A percentile compares a stretch with the other conserved stretches of the same genome.
Evolutionary conservation across 1,140 invertebrate genomes (phyloP).

Genomic region (Leguminivora glycinivorella): DNA sequence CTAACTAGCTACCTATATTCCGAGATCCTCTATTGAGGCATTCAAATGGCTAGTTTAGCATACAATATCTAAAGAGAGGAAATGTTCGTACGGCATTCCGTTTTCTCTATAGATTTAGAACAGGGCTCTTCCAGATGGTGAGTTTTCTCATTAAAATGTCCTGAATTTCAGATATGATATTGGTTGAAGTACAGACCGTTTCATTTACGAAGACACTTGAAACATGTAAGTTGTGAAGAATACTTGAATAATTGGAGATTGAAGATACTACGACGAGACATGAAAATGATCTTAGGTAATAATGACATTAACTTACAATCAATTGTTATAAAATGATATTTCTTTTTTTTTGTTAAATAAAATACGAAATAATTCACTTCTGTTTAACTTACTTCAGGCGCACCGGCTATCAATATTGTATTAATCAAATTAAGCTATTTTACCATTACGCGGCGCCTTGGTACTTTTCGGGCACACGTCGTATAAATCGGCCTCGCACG

Average conservation of each 20-base stretch:
- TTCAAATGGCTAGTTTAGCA: conserved; percentile 52
- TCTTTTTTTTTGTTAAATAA: no score
- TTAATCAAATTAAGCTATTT: not conserved
- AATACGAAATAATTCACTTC: no score
- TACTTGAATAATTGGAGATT: no score
- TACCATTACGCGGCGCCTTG: not conserved
- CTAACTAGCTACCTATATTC: conserved; percentile 22
- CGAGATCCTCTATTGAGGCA: conserved; percentile 32
- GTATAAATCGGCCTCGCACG: conserved; percentile 5
- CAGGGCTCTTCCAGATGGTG: not conserved
- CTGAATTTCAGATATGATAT: not conserved
- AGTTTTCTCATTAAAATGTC: not conserved
- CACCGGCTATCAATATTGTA: not conserved
- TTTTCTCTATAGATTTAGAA: conserved; percentile 19
- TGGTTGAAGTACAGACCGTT: no score
- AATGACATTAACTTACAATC: no score
- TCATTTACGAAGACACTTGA: no score
- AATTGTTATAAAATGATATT: no score
- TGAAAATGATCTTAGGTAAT: no score
- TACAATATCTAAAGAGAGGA: conserved; percentile 42
- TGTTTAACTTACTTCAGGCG: no score
- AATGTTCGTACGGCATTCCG: conserved; percentile 38
- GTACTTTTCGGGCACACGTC: not conserved
- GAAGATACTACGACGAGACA: no score
- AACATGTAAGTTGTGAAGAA: not conserved